Conservation (phyloP, 2,888 invertebrate species). For the Gonocerus acuteangulatus region DNA sequence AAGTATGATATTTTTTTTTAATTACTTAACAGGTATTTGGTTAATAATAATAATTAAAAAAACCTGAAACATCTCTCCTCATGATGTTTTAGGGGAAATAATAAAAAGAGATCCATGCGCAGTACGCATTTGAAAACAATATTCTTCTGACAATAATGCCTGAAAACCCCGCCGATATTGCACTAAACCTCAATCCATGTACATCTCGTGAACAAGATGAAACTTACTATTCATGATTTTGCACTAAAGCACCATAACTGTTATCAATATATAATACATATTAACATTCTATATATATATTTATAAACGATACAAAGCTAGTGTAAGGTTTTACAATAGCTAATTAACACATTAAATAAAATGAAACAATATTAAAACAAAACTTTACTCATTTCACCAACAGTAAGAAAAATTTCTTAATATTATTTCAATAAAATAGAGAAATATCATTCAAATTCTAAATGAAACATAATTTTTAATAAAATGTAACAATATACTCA, state of each 20-base stretch:
- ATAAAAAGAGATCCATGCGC: conserved; percentile 1
- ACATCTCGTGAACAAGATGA: not conserved
- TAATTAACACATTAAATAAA: conserved; percentile 7
- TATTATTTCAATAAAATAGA: conserved; percentile 19
- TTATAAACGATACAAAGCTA: too few relatives aligned
- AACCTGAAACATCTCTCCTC: conserved; percentile 1
- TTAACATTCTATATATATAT: too few relatives aligned
- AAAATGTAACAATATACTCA: conserved; percentile 21
- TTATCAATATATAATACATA: not conserved
- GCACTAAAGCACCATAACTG: conserved; percentile 11
- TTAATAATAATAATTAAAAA: conserved; percentile 8
- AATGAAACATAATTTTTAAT: conserved; percentile 10
- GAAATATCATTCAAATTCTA: conserved; percentile 27
- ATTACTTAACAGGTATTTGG: conserved; percentile 7
- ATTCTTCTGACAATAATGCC: not conserved
- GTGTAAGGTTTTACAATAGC: not conserved
- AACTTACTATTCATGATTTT: not conserved
- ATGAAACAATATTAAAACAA: conserved; percentile 10
- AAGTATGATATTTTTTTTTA: not conserved
- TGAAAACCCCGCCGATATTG: conserved; percentile 6
- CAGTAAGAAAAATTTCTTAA: conserved; percentile 10
- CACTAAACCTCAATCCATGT: conserved; percentile 2
- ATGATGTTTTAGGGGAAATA: not conserved
- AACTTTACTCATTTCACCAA: conserved; percentile 2
- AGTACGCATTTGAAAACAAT: not conserved